Evolutionary conservation across 2,888 invertebrate species (phyloP).

Genomic region (Didymodactylos carnosus): DNA sequence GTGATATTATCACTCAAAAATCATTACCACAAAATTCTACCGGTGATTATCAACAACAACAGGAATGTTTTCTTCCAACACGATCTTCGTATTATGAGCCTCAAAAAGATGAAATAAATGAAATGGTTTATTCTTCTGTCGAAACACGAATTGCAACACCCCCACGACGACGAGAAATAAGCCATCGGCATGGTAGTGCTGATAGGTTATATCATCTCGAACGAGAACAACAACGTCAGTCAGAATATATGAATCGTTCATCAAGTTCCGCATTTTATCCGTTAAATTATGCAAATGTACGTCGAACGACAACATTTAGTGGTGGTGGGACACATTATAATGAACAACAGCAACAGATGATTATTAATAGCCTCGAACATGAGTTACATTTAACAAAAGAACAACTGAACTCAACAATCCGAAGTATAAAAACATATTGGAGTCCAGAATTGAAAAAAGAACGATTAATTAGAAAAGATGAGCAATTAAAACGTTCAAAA

Average conservation of each 20-base stretch:
- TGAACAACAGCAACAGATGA: not conserved
- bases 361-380: not conserved
- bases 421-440: conserved; percentile 97
- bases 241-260: not conserved
- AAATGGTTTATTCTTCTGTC: too few species aligned
- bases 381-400: not conserved
- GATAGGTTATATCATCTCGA: not conserved
- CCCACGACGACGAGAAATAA: not conserved
- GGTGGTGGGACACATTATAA: too few species aligned
- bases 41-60: too few species aligned
- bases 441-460: conserved; percentile 97
- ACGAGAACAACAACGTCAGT: not conserved
- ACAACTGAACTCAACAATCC: conserved; percentile 10
- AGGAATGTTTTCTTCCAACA: too few species aligned
- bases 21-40: too few species aligned
- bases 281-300: too few species aligned
- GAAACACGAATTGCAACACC: too few species aligned
- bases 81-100: too few species aligned
- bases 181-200: not conserved
- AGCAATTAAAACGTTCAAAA: not conserved
- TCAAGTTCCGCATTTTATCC: not conserved
- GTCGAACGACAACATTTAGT: too few species aligned
- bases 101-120: too few species aligned
- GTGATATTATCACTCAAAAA: too few species aligned
- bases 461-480: conserved; percentile 73